Base-by-base conservation (phyloP, 1,140 invertebrate species). In the Saccostrea cuccullata region DNA sequence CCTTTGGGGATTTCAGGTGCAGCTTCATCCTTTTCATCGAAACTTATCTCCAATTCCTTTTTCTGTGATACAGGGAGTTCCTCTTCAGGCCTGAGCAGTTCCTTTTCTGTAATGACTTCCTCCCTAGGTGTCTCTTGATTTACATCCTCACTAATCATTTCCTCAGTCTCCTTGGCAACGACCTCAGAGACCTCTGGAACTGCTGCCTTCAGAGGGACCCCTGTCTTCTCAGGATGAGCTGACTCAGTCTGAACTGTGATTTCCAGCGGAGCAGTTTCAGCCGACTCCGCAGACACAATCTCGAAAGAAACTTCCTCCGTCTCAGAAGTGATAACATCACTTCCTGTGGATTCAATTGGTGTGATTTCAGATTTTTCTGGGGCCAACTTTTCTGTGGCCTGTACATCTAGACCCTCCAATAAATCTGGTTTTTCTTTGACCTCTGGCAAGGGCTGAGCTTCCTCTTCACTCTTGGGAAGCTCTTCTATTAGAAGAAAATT, bases 261-360 rank as follows among this genome's bases (percentile, higher is more conserved):
- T 90, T 93, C 92, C 73, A 89, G 88, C 70, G 92, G 90, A 92
- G 91, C 89, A 89, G 89, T 87, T 82, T 92, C 89, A 12, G 90
- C 89, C 64, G 89, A 90, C 90, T 91, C 92, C 82, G 82, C 82
- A 40, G 91, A 90, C 86, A 92, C 91, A 88, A 92, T 84, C 90
- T 93, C 91, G 88, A 90, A 91, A 91, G 92, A 92, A 92, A 92
- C 92, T 91, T 92, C 92, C 91, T 94, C 93, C 91, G 90, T 94
- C 91, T 93, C 92, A 85, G 89, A 88, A 85, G 88, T 88, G 55
- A 85, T 73, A 26, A 86, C 60, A 26, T 92, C 90, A 88, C 90
- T 92, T 87, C 87, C 89, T 86, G 88, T 91, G 85, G 91, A 92
- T 84, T 93, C 93, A 82, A 92, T 84, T 55, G 90, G 83, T 86